These are phyloP conservation scores for Pelosia muscerda DNA, from an alignment of 2,888 invertebrate species.

Conservation along the genomic window DNA sequence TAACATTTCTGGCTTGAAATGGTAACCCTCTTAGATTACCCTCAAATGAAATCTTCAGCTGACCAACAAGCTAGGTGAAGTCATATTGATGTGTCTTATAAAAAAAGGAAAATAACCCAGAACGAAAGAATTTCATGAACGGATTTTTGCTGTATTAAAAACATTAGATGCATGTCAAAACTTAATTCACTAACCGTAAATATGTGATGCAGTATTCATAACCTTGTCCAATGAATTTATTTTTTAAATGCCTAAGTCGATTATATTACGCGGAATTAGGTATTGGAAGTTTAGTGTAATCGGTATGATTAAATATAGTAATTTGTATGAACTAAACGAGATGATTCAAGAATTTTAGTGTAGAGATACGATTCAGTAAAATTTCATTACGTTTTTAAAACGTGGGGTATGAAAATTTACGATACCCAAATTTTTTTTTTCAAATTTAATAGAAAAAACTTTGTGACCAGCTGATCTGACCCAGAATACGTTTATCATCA, in stretches of 20 bases:
- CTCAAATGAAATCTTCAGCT: too few relatives aligned
- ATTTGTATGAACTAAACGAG: conserved; percentile 42
- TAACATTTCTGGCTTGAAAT: too few relatives aligned
- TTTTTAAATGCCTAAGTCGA: conserved; percentile 31
- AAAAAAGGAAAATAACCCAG: too few relatives aligned
- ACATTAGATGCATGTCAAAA: not conserved
- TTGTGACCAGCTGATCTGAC: too few relatives aligned
- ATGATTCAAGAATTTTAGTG: conserved; percentile 31
- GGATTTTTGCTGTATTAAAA: not conserved
- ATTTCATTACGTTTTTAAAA: too few relatives aligned
- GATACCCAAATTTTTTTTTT: too few relatives aligned
- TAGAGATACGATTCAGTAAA: not conserved
- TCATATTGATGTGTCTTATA: too few relatives aligned
- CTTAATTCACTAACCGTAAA: not conserved
- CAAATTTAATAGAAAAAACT: too few relatives aligned
- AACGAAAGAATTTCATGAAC: not conserved
- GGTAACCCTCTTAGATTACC: too few relatives aligned
- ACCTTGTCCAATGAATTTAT: conserved; percentile 23
- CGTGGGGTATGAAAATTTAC: too few relatives aligned
- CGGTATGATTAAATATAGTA: conserved; percentile 40
- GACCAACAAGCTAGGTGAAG: too few relatives aligned
- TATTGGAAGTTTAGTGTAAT: conserved; percentile 36
- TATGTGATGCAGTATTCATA: not conserved
- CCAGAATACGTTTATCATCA: too few relatives aligned
- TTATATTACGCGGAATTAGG: conserved; percentile 23